These are phyloP conservation scores for Sinopyrophorus schimmeli DNA, from an alignment of 2,888 invertebrate genomes.

Conservation along the genomic window DNA sequence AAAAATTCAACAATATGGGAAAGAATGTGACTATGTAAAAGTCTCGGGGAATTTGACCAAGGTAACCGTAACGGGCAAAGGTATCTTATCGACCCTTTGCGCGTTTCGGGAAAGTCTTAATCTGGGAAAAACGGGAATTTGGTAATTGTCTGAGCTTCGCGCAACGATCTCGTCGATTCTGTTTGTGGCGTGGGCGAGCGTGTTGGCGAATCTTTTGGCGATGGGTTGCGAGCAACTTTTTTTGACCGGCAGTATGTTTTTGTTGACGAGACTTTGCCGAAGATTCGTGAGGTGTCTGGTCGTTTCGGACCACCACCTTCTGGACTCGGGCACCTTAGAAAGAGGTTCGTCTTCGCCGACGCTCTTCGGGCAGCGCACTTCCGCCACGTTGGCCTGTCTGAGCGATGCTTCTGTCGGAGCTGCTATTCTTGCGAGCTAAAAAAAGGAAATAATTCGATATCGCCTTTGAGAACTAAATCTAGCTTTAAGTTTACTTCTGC, in stretches of 20 bases:
- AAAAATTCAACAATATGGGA: too few species aligned
- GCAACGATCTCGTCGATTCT: slow-evolving; percentile 50
- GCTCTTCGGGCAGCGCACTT: slow-evolving; percentile 26
- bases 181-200: slow-evolving; percentile 29
- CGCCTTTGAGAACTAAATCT: neutral
- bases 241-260: slow-evolving; percentile 45
- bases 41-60: slow-evolving; percentile 39
- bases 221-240: slow-evolving; percentile 31
- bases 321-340: slow-evolving; percentile 42
- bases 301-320: slow-evolving; percentile 53
- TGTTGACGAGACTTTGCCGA: slow-evolving; percentile 44
- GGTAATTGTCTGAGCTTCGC: slow-evolving; percentile 40
- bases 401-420: slow-evolving; percentile 70
- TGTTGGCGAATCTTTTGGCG: slow-evolving; percentile 41
- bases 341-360: slow-evolving; percentile 28
- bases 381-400: slow-evolving; percentile 46
- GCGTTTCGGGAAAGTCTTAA: slow-evolving; percentile 58
- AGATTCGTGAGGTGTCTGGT: slow-evolving; percentile 49
- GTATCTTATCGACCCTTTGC: slow-evolving; percentile 40
- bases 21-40: too few species aligned
- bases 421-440: slow-evolving; percentile 65
- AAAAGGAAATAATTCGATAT: slow-evolving; percentile 16
- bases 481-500: slow-evolving; percentile 48
- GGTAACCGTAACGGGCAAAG: slow-evolving; percentile 48
- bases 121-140: slow-evolving; percentile 49